Base-by-base conservation (phyloP, 2,113 vertebrate species). In the Rhynchomys soricoides region DNA sequence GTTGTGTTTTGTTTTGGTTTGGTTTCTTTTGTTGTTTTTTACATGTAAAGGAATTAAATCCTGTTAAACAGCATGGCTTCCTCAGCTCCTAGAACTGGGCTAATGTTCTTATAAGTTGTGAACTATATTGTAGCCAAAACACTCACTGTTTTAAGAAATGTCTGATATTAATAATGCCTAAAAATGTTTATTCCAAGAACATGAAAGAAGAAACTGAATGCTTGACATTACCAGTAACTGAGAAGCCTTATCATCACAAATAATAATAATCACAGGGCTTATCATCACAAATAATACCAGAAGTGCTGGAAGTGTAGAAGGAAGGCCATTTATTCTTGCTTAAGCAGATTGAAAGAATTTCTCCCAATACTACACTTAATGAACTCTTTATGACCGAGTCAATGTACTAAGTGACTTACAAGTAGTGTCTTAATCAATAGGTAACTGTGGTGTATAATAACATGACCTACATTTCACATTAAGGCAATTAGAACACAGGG, bases 261-360 rank as follows among this genome's bases (percentile, higher is more conserved):
- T n/a, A n/a, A n/a, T n/a, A 43, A 52, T 90, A 45, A 87, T 79
- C 37, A 81, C 79, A 94, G 59, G 83, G 31, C 24, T 74, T 40
- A 78, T 73, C 45, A 55, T 50, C 15, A 95, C n/a, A 75, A 11
- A 10, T 13, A 66, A 8, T 64, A 45, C 55, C 79, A 83, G 48
- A 93, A 71, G n/a, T 92, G 91, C 48, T 86, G 50, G 79, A 62
- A 68, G 50, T 90, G 37, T 17, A 43, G 50, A 50, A 59, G 59
- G 45, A 82, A n/a, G 26, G 16, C 0, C 50, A 37, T 62, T 16
- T 57, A 17, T 75, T 48, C 37, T 92, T 93, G 74, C 59, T 55
- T 31, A 95, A 92, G 45, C n/a, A 81, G 40, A 11, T 59, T 87
- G n/a, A 24, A 95, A 92, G 48, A 92, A 77, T 73, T 88, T 92